Conservation (phyloP, 2,888 invertebrate species). For the Alcis repandata region DNA sequence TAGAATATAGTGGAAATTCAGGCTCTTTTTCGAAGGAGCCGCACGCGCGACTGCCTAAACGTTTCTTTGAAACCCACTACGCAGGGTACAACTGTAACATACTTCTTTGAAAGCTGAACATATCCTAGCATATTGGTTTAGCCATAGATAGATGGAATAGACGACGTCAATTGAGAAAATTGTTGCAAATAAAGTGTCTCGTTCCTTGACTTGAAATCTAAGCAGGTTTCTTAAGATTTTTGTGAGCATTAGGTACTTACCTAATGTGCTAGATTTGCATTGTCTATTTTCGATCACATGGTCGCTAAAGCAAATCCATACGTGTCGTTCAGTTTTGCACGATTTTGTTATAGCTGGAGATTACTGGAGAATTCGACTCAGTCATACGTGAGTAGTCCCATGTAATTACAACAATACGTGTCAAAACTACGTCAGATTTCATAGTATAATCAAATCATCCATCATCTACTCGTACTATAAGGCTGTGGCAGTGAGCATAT, state of each 20-base stretch:
- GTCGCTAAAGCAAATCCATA: too few species aligned
- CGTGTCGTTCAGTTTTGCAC: too few species aligned
- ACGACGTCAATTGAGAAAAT: background rate
- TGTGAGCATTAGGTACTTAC: too few species aligned
- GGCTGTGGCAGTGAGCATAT: slow-evolving; percentile 17
- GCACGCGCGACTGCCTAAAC: slow-evolving; percentile 11
- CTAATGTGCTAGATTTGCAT: too few species aligned
- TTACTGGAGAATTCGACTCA: too few species aligned
- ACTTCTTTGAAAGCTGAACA: slow-evolving; percentile 14
- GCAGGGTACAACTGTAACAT: background rate
- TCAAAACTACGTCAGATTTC: too few species aligned
- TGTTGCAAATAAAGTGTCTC: background rate
- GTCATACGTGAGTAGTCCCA: too few species aligned
- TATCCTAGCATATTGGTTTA: background rate
- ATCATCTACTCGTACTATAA: background rate
- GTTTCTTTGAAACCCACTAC: slow-evolving; percentile 9
- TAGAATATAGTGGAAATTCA: background rate
- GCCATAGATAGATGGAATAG: background rate
- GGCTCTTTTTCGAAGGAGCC: slow-evolving; percentile 6
- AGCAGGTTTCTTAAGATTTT: too few species aligned
- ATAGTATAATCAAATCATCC: background rate
- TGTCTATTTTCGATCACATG: too few species aligned
- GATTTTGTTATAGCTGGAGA: too few species aligned
- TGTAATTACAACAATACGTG: too few species aligned
- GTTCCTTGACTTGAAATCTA: too few species aligned